Conservation (phyloP, 2,113 vertebrate genomes). For the Phoxinus phoxinus region DNA sequence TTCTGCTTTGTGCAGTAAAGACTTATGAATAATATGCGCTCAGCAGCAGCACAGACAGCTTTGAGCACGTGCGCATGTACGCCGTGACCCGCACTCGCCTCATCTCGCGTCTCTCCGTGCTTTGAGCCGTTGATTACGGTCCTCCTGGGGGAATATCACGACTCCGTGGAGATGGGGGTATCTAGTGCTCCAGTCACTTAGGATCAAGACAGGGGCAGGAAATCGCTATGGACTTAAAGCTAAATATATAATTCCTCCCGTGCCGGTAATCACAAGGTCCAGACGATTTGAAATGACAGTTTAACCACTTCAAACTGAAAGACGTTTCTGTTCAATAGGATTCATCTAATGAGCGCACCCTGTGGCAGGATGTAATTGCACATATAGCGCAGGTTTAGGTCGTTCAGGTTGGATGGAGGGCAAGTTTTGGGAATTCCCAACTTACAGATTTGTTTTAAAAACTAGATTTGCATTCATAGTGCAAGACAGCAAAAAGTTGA, state of each 20-base stretch:
- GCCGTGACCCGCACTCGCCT: conserved; percentile 29
- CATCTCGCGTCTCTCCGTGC: conserved; percentile 52
- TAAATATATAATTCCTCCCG: conserved; percentile 84
- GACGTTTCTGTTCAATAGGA: conserved; percentile 70
- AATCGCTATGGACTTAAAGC: conserved; percentile 89
- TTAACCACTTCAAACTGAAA: conserved; percentile 88
- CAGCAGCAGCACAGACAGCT: conserved; percentile 35
- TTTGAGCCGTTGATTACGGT: conserved; percentile 74
- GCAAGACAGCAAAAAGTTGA: not conserved
- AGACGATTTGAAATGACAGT: conserved; percentile 88
- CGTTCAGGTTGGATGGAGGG: conserved; percentile 75
- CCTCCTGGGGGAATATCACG: conserved; percentile 64
- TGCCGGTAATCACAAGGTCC: conserved; percentile 88
- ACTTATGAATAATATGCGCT: conserved; percentile 41
- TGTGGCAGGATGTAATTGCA: conserved; percentile 79
- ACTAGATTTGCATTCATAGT: not conserved
- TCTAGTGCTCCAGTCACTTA: conserved; percentile 76
- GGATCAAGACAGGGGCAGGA: conserved; percentile 88
- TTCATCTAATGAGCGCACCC: conserved; percentile 70
- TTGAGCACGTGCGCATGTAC: not conserved
- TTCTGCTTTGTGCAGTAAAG: conserved; percentile 31
- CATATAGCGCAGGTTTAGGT: conserved; percentile 77
- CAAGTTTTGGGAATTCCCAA: conserved; percentile 62
- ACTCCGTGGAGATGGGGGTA: conserved; percentile 59
- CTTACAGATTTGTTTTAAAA: not conserved